These are phyloP conservation scores for Drosophila nigromelanica DNA, from an alignment of 1,140 invertebrate species.

Conservation along the genomic window DNA sequence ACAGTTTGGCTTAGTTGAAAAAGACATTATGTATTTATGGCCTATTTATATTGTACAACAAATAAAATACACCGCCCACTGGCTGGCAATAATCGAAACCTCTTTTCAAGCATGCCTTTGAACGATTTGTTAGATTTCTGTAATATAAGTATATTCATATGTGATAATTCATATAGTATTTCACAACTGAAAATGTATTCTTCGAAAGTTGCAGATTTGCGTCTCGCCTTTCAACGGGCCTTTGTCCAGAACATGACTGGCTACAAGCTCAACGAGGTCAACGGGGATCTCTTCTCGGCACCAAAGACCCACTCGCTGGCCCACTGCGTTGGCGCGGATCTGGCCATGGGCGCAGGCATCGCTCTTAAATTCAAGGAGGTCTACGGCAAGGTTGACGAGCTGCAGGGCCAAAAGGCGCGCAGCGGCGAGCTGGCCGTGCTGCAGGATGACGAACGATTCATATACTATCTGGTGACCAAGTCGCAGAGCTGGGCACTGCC, in stretches of 20 bases:
- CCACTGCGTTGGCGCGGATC: slow-evolving; percentile 88
- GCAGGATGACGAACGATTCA: slow-evolving; percentile 83
- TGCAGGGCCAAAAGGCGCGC: slow-evolving; percentile 68
- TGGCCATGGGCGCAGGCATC: slow-evolving; percentile 87
- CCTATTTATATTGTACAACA: slow-evolving; percentile 51
- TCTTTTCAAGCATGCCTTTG: neutral
- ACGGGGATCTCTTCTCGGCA: slow-evolving; percentile 87
- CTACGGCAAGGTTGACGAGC: slow-evolving; percentile 83
- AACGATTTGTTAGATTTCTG: neutral
- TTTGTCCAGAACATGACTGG: slow-evolving; percentile 59
- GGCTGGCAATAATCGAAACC: slow-evolving; percentile 30
- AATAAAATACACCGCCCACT: slow-evolving; percentile 42
- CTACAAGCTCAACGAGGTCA: slow-evolving; percentile 73
- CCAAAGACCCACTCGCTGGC: slow-evolving; percentile 85
- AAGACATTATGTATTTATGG: slow-evolving; percentile 34
- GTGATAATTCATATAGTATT: neutral
- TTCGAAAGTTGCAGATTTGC: slow-evolving; percentile 67
- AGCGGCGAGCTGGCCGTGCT: slow-evolving; percentile 86
- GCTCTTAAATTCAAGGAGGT: slow-evolving; percentile 85
- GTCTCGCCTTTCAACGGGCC: slow-evolving; percentile 52
- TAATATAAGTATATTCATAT: too few species aligned
- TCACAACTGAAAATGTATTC: slow-evolving; percentile 42
- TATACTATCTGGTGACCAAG: slow-evolving; percentile 87
- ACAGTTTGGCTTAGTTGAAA: slow-evolving; percentile 25
- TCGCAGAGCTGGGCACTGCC: slow-evolving; percentile 83